These are phyloP conservation scores for Charadrius vociferus DNA, from an alignment of 2,113 vertebrate species.

Conservation along the genomic window DNA sequence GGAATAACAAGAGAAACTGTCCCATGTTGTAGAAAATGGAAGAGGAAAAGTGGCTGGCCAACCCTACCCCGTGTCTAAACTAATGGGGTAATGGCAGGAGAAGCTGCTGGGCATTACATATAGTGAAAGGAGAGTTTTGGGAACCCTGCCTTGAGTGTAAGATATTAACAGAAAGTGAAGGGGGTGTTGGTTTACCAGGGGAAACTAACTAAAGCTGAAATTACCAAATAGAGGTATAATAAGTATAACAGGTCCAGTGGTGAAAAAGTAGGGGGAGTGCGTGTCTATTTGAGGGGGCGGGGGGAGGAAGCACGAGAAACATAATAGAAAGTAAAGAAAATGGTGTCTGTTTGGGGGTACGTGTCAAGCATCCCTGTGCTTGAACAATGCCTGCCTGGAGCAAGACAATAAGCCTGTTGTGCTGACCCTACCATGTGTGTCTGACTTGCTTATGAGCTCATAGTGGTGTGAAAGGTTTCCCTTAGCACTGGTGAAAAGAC, in stretches of 20 bases:
- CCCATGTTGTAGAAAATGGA: not conserved
- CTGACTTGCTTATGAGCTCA: not conserved
- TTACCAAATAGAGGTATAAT: not conserved
- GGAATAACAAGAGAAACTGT: not conserved
- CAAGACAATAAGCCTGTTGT: not conserved
- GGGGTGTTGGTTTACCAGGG: not conserved
- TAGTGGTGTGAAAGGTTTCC: not conserved
- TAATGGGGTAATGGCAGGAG: not conserved
- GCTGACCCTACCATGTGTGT: not conserved
- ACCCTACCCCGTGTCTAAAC: not conserved
- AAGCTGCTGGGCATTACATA: not conserved
- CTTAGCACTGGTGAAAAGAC: not conserved
- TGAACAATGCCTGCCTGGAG: not conserved
- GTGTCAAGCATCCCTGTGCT: not conserved
- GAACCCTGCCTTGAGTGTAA: not conserved
- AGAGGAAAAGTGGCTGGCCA: not conserved
- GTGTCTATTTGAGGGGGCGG: not conserved
- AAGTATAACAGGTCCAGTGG: not conserved
- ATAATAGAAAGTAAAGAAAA: not conserved
- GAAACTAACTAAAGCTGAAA: not conserved
- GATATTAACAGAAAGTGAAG: not conserved
- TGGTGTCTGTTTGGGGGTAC: not conserved
- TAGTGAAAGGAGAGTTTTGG: not conserved
- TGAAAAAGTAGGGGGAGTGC: not conserved
- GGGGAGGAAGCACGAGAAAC: not conserved